phyloP scores from a whole-genome alignment of 2,888 invertebrate genomes.

The Lithophane semibrunnea region DNA sequence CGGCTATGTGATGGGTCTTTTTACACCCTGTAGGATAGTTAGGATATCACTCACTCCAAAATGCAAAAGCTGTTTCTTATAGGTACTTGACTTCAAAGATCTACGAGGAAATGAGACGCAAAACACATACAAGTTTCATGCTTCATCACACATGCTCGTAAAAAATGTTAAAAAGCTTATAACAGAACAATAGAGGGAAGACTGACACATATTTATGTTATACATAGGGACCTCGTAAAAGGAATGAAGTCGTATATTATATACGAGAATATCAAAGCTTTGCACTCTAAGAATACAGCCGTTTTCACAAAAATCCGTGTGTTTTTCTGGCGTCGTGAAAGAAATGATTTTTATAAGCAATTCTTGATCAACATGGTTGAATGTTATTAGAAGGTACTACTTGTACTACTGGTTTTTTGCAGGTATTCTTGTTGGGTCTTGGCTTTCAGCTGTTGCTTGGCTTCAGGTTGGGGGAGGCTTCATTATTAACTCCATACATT shows the following conservation, averaged over 20 bases:
- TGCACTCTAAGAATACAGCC: conserved; percentile 8
- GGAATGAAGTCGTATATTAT: conserved; percentile 45
- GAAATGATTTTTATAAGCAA: conserved; percentile 8
- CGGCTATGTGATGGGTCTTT: too few relatives aligned
- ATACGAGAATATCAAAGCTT: conserved; percentile 35
- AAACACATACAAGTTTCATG: conserved; percentile 9
- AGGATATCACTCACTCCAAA: neutral
- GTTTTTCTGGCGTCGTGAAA: conserved; percentile 21
- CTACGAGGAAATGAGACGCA: conserved; percentile 13
- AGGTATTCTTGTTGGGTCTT: neutral
- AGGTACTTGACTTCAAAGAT: neutral
- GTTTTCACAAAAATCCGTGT: conserved; percentile 10
- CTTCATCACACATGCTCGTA: conserved; percentile 41
- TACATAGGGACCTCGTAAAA: conserved; percentile 49
- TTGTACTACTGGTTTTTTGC: neutral
- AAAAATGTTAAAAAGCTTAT: conserved; percentile 52
- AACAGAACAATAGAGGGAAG: conserved; percentile 32
- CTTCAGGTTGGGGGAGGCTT: too few relatives aligned
- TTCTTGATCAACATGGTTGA: conserved; percentile 24
- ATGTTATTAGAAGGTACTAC: conserved; percentile 12
- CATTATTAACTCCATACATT: neutral
- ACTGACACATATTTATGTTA: conserved; percentile 36
- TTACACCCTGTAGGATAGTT: too few relatives aligned
- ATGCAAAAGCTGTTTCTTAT: neutral
- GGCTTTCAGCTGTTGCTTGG: too few relatives aligned